Evolutionary conservation across 2,113 vertebrate species (phyloP), one percentile per base, ranked within the genome.

Genomic region (Oostethus manadensis): DNA sequence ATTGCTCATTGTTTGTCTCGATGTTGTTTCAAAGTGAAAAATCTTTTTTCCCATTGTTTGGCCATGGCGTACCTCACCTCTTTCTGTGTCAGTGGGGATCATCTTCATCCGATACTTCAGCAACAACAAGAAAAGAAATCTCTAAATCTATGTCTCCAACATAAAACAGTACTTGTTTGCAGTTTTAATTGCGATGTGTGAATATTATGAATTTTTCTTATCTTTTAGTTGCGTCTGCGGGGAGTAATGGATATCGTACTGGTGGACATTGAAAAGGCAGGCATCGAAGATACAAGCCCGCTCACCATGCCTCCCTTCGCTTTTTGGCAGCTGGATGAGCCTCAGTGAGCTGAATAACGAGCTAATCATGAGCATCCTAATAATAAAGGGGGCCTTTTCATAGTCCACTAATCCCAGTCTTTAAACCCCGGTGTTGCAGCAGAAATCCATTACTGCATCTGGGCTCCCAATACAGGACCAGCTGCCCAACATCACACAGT

Each of bases 381-480:
- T 81, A 84, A 87, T 84, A 87, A 83, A 83, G 84, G 82, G 73
- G 57, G 58, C 74, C 68, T 72, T 74, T 86, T 87, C 83, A 84
- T 80, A 76, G 74, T 82, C 71, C 79, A 75, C 74, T 84, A 81
- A 86, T 84, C 73, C 77, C 64, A 77, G 76, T 74, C 68, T 63
- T 87, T 83, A 75, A 73, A 71, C 60, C 56, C 29, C 58, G 53
- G 70, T 66, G 63, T 73, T 71, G 71, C 65, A 74, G 69, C 57
- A 73, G 68, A 76, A 86, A 87, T 85, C 79, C 71, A 79, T 84
- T 79, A 78, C 74, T 69, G 58, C 75, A 80, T 79, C 80, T 81
- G 77, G 58, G 65, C 35, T 74, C 68, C 50, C 61, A 62, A 54
- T 54, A 57, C 49, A 66, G 58, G 46, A 21, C 13, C 20, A 66